Evolutionary conservation across 2,113 vertebrate species (phyloP), one percentile per base, ranked within the genome.

Genomic region (Oreochromis niloticus): DNA sequence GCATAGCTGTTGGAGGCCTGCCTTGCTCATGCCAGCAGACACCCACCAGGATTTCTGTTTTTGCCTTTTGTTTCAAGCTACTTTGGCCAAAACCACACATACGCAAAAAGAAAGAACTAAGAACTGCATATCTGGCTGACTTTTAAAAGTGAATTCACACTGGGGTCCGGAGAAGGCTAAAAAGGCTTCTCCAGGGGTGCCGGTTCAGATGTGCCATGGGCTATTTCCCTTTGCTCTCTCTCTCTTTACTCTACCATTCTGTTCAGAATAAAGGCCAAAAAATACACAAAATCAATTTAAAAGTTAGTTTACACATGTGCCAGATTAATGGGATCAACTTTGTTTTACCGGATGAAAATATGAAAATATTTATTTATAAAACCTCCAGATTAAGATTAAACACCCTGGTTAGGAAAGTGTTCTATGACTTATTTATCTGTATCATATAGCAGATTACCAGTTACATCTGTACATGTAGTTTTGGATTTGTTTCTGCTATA

Each of bases 31-130:
- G 63, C 84, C 80, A 80, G 39, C 88, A 75, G 19, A 91, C 88
- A 52, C 91, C 87, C 84, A 91, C 91, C n/a, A 36, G 6, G 17
- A 83, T 17, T 68, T 91, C 80, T 89, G 85, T 87, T 85, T 90
- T 84, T 43, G 73, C 85, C 82, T 80, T 80, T 82, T 87, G n/a
- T 88, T 86, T 87, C 73, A 73, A 52, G 9, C 73, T 80, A 56
- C 84, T 73, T 81, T 27, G 36, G 81, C 43, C 52, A 82, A 6
- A 12, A 17, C 12, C 55, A 66, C 39, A 43, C 12, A 39, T 19
- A 61, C 9, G 56, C 27, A 81, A 36, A 56, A 56, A 75, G 39
- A 75, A 75, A 78, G 19, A 32, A 30, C 41, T 48, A 75, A 48
- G 43, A 68, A 50, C 12, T 16, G 32, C 17, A 57, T 43, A 22